These are phyloP conservation scores for Orthonevra nobilis DNA, from an alignment of 2,888 invertebrate genomes.

Conservation along the genomic window DNA sequence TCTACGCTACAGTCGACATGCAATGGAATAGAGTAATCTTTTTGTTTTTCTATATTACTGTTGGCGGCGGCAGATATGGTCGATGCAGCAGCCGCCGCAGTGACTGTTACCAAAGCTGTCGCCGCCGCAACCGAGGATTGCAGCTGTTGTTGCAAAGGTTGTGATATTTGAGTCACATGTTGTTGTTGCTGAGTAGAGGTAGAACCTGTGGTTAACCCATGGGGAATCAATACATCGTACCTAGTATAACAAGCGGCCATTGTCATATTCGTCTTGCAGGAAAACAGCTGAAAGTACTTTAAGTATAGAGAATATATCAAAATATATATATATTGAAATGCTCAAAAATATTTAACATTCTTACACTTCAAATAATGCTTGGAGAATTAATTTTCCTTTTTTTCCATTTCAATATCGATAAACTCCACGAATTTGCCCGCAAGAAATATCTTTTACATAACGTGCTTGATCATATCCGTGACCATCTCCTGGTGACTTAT, in stretches of 20 bases:
- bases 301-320: too few relatives aligned
- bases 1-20: constrained; percentile 95
- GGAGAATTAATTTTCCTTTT: too few relatives aligned
- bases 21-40: constrained; percentile 92
- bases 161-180: constrained; percentile 67
- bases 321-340: too few relatives aligned
- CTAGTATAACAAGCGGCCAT: constrained; percentile 80
- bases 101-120: constrained; percentile 71
- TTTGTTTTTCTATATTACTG: constrained; percentile 79
- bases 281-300: too few relatives aligned
- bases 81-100: constrained; percentile 81
- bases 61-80: constrained; percentile 79
- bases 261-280: constrained; percentile 78
- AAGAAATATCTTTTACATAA: too few relatives aligned
- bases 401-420: too few relatives aligned
- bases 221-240: constrained; percentile 79
- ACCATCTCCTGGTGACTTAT: too few relatives aligned
- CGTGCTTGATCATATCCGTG: too few relatives aligned
- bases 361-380: too few relatives aligned
- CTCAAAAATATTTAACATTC: too few relatives aligned
- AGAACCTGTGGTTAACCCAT: constrained; percentile 74
- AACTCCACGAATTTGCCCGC: too few relatives aligned
- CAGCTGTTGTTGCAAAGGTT: constrained; percentile 64
- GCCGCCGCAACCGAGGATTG: constrained; percentile 71
- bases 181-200: constrained; percentile 68